These are phyloP conservation scores for Atopsyche davidsoni DNA, from an alignment of 1,140 invertebrate species.

Conservation along the genomic window DNA sequence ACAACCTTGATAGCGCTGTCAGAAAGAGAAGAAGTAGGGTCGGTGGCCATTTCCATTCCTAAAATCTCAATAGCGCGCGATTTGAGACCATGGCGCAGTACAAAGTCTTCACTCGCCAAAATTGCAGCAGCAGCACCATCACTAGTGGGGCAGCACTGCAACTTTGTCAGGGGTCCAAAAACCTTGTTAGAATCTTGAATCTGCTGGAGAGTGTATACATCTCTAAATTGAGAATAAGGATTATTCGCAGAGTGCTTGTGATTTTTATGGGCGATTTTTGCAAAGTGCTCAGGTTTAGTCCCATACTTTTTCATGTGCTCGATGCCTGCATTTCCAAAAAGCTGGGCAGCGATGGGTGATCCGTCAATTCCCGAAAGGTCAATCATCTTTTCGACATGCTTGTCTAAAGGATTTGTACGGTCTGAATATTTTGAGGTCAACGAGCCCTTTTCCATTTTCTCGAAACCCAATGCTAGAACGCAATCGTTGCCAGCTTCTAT, in stretches of 20 bases:
- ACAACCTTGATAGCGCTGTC: conserved; percentile 88
- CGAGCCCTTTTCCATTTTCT: conserved; percentile 96
- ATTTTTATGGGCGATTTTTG: conserved; percentile 97
- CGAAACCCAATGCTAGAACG: conserved; percentile 90
- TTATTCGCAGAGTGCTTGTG: conserved; percentile 96
- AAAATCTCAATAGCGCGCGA: conserved; percentile 88
- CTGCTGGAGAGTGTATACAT: conserved; percentile 84
- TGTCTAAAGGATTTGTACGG: conserved; percentile 89
- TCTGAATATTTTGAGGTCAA: conserved; percentile 76
- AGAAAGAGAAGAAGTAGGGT: conserved; percentile 77
- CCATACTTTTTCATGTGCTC: conserved; percentile 98
- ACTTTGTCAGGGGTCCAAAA: conserved; percentile 85
- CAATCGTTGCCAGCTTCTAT: conserved; percentile 84
- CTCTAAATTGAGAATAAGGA: conserved; percentile 89
- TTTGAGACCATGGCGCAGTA: conserved; percentile 73
- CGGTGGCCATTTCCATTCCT: conserved; percentile 94
- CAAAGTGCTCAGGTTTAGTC: conserved; percentile 86
- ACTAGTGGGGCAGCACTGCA: conserved; percentile 96
- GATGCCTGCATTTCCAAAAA: conserved; percentile 93
- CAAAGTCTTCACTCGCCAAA: conserved; percentile 86
- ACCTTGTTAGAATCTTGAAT: conserved; percentile 80
- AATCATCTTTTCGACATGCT: conserved; percentile 81
- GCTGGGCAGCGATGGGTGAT: conserved; percentile 84
- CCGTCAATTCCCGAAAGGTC: conserved; percentile 72
- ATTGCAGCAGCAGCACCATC: conserved; percentile 92